A percentile compares a stretch with the other conserved stretches of the same genome.
Conservation (phyloP, 2,113 vertebrate species). For the Vidua macroura region DNA sequence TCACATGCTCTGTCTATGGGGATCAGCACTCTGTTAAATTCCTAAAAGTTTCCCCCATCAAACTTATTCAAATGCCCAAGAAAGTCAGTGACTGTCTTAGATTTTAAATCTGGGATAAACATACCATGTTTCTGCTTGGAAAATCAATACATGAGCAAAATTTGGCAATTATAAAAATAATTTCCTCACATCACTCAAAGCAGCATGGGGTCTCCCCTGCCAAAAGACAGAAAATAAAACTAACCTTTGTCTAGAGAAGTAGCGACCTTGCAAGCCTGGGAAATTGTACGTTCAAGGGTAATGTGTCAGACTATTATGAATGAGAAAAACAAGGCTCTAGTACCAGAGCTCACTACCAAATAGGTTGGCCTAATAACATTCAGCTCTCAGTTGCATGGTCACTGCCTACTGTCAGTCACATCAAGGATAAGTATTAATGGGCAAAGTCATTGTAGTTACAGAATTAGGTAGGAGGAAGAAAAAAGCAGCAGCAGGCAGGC, state of each 20-base stretch:
- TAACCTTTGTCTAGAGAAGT: constrained; percentile 6
- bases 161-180: neutral
- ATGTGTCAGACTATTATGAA: neutral
- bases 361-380: neutral
- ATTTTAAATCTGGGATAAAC: neutral
- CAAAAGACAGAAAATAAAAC: neutral
- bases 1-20: neutral
- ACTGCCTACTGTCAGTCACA: neutral
- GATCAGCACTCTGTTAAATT: neutral
- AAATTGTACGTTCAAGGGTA: neutral
- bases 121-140: neutral
- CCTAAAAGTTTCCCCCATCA: neutral
- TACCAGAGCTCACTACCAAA: neutral
- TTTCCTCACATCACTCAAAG: neutral
- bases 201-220: neutral
- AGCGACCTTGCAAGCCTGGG: neutral
- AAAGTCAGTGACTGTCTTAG: neutral
- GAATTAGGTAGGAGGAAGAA: neutral
- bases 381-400: neutral
- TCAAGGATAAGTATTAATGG: neutral
- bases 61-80: neutral
- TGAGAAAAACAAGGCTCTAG: neutral
- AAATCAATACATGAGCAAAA: neutral
- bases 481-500: neutral
- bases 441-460: neutral